These are phyloP conservation scores for Deilephila elpenor DNA, from an alignment of 2,888 invertebrate genomes.

Conservation along the genomic window DNA sequence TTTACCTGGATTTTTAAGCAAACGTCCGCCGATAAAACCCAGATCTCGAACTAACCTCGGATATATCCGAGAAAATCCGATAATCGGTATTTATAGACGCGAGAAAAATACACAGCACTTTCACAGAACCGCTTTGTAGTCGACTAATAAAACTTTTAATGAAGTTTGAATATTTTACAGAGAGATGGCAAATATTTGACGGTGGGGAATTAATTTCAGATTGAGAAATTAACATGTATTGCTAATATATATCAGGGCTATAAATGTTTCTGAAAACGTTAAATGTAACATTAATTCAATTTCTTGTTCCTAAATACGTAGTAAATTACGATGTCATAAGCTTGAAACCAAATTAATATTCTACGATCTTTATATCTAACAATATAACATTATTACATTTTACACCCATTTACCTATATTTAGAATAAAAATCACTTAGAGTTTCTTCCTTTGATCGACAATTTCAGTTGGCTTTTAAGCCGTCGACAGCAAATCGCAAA, in stretches of 20 bases:
- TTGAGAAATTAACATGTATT: not conserved
- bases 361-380: too few relatives aligned
- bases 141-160: slow-evolving; percentile 2
- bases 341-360: too few relatives aligned
- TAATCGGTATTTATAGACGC: slow-evolving; percentile 7
- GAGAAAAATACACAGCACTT: slow-evolving; percentile 1
- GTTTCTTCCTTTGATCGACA: not conserved
- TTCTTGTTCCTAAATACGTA: too few relatives aligned
- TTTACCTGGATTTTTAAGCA: not conserved
- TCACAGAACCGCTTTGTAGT: not conserved
- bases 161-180: slow-evolving; percentile 1
- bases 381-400: too few relatives aligned
- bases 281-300: too few relatives aligned
- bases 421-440: too few relatives aligned
- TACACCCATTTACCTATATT: not conserved
- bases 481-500: not conserved
- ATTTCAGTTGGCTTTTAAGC: not conserved
- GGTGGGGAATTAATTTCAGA: not conserved
- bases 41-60: slow-evolving; percentile 16
- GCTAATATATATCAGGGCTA: too few relatives aligned
- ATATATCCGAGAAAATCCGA: not conserved
- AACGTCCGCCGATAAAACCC: not conserved
- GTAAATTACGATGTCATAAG: too few relatives aligned
- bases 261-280: too few relatives aligned
- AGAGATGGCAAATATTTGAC: slow-evolving; percentile 5